A percentile compares a stretch with the other conserved stretches of the same genome.
These are phyloP conservation scores for Drosophila algonquin DNA, from an alignment of 2,888 invertebrate species.

Conservation along the genomic window DNA sequence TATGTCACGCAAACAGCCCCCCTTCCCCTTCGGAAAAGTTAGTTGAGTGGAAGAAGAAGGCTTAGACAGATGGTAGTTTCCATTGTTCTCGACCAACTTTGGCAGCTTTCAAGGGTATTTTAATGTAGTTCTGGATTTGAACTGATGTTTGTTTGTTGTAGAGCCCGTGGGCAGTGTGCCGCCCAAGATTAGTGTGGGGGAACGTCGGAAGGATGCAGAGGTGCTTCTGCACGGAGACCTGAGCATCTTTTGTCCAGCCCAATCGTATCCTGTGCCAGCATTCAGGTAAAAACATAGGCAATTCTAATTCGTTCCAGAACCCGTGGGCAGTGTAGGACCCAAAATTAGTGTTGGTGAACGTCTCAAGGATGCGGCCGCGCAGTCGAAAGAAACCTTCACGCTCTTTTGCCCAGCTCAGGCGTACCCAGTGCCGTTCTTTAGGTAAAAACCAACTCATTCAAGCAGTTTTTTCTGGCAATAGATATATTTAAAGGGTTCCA, in stretches of 20 bases:
- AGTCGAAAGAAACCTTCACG: constrained; percentile 85
- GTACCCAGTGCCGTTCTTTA: constrained; percentile 89
- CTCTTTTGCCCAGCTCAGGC: constrained; percentile 90
- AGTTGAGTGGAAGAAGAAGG: constrained; percentile 25
- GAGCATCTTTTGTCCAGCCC: constrained; percentile 90
- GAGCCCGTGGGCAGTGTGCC: constrained; percentile 86
- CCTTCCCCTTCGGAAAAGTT: neutral
- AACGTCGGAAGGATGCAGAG: constrained; percentile 86
- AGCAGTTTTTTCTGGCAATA: constrained; percentile 28
- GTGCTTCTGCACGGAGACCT: constrained; percentile 84
- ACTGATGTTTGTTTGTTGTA: constrained; percentile 40
- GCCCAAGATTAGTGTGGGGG: constrained; percentile 85
- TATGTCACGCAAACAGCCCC: constrained; percentile 45
- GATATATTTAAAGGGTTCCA: neutral
- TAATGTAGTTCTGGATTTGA: neutral
- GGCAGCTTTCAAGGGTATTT: constrained; percentile 55
- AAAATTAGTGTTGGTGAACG: constrained; percentile 89
- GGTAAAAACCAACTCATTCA: constrained; percentile 84
- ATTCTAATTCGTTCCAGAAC: constrained; percentile 79
- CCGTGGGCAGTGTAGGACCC: constrained; percentile 85
- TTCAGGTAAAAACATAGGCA: constrained; percentile 86
- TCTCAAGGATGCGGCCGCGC: constrained; percentile 85
- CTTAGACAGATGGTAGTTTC: constrained; percentile 1
- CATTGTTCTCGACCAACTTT: constrained; percentile 32
- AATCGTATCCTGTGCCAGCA: constrained; percentile 89